Base-by-base conservation (phyloP, 1,140 invertebrate genomes). In the Vanessa atalanta region DNA sequence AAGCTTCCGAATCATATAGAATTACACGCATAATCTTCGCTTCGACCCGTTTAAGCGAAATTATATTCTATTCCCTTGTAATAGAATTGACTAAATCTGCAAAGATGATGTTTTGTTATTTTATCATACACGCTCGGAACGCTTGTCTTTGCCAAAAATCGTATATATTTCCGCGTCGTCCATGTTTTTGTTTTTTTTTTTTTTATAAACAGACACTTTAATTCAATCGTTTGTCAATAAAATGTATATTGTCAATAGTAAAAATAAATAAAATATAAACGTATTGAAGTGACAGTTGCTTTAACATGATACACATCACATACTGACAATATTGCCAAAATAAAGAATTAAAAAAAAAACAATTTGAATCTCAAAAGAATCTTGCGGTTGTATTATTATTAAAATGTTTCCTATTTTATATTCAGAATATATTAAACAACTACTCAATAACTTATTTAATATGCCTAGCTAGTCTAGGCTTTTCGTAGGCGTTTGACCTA, bases 131-230 rank as follows among this genome's bases (percentile, higher is more conserved):
- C 75, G 75, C 70, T 76, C 65, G 67, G 75, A 79, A 66, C 70
- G 77, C 65, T 70, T 81, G 77, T 84, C 78, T 78, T 74, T 70
- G 73, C 77, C 74, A 72, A 79, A 74, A 63, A 70, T 71, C 79
- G 80, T 82, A 83, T 80, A 79, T 82, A 78, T 81, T 79, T 82
- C 70, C 75, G 74, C 70, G 37, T 73, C 76, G 6, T 43, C 37
- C 37, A 9, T 9, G 37, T 82, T 67, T 68, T 13, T 16, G 20
- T 13, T 47, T 65, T 20, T 20, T 20, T 20, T 20, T 31, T 31
- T 31, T 65, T 65, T 65, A 14, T 51, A 51, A 14, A 51, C 48
- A 51, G 5, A 51, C 0, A 51, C 48, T 15, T 51, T 14, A 15
- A 14, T 51, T 13, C n/a, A 51, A 43, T 9, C 7, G 37, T 8